Evolutionary conservation across 1,140 invertebrate species (phyloP).

Genomic region (Halictus rubicundus): DNA sequence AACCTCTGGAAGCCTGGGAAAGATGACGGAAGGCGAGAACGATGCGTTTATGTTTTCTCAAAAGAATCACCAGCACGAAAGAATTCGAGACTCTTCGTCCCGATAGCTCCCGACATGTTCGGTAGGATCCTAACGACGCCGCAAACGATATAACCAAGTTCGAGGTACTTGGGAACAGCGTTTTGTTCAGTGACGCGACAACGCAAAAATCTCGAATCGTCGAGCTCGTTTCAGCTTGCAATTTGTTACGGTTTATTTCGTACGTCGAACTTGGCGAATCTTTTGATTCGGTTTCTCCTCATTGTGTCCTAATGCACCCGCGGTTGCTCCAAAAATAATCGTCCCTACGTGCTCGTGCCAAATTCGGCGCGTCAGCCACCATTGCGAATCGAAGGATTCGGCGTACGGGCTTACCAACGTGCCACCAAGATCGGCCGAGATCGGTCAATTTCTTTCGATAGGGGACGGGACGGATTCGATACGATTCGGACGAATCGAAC

Average conservation of each 20-base stretch:
- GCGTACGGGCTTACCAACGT: constrained; percentile 34
- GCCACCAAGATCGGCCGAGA: constrained; percentile 29
- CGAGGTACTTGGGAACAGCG: too few relatives aligned
- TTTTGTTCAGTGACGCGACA: too few relatives aligned
- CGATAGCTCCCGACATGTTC: background rate
- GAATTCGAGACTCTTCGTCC: background rate
- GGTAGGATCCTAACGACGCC: too few relatives aligned
- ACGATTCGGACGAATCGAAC: background rate
- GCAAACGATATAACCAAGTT: too few relatives aligned
- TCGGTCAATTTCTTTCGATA: background rate
- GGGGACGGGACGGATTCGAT: background rate
- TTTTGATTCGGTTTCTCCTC: constrained; percentile 22
- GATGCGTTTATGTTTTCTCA: constrained; percentile 14
- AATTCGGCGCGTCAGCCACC: constrained; percentile 49
- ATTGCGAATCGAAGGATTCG: constrained; percentile 32
- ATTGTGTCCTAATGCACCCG: constrained; percentile 43
- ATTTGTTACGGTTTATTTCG: constrained; percentile 3
- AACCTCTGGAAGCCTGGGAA: constrained; percentile 59
- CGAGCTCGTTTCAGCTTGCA: background rate
- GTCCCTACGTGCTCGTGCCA: constrained; percentile 48
- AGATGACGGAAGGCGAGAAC: constrained; percentile 28
- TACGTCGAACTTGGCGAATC: constrained; percentile 2
- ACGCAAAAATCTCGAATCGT: too few relatives aligned
- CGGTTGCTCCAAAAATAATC: constrained; percentile 57
- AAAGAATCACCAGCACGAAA: constrained; percentile 41